Evolutionary conservation across 2,113 vertebrate species (phyloP).

Genomic region (Andinoacara biseriatus): DNA sequence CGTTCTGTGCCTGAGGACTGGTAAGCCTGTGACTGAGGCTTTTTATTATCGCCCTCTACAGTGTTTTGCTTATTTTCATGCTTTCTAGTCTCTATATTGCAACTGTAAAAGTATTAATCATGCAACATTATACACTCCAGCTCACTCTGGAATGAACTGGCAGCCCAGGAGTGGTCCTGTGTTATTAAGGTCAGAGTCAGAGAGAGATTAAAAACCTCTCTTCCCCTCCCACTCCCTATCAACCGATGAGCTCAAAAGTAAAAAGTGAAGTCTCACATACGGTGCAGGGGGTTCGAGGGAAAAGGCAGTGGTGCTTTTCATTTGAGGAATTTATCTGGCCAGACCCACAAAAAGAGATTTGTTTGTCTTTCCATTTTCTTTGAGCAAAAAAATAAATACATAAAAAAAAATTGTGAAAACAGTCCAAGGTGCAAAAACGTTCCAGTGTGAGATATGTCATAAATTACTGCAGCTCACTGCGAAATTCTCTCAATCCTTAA

Average conservation of each 20-base stretch:
- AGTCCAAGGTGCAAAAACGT: background rate
- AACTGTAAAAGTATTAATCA: slow-evolving; percentile 54
- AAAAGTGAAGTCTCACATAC: slow-evolving; percentile 18
- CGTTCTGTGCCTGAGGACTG: background rate
- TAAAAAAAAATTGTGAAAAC: background rate
- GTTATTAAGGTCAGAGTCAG: slow-evolving; percentile 61
- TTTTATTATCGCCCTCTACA: background rate
- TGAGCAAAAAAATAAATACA: background rate
- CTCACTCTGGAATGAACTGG: slow-evolving; percentile 20
- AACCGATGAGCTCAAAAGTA: slow-evolving; percentile 1
- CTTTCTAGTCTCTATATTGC: background rate
- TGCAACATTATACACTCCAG: slow-evolving; percentile 38
- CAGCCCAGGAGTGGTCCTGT: slow-evolving; percentile 22
- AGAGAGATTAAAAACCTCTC: slow-evolving; percentile 57
- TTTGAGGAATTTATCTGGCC: slow-evolving; percentile 7
- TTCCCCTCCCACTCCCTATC: background rate
- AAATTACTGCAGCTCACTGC: background rate
- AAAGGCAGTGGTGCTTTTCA: background rate
- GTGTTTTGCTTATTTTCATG: slow-evolving; percentile 23
- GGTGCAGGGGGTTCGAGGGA: slow-evolving; percentile 10
- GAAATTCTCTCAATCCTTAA: background rate
- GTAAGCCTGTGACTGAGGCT: background rate
- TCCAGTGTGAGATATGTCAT: background rate
- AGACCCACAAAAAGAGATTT: background rate
- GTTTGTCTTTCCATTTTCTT: background rate